Base-by-base conservation (phyloP, 2,113 vertebrate genomes). In the Perccottus glenii region DNA sequence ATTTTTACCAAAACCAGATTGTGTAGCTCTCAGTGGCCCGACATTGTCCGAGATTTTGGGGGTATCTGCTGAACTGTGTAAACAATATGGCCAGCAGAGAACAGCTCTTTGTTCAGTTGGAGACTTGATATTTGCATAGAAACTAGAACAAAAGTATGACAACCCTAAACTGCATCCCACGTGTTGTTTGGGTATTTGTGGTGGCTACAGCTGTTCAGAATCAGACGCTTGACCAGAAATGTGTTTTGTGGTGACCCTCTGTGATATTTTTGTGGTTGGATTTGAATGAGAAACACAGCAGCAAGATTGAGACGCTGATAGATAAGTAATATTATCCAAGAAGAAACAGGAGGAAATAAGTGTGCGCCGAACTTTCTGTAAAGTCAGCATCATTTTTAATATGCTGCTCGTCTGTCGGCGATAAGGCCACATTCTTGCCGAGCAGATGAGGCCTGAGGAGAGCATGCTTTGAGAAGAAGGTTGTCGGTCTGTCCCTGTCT, bases 181-280 rank as follows among this genome's bases (percentile, higher is more conserved):
- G 36, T 55, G 52, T 38, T 55, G 52, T 55, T 55, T 55, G 12
- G 33, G n/a, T 55, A 55, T 55, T 55, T 38, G 52, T 33, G 33
- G 52, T 6, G 12, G 8, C 35, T 55, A 9, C 52, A 55, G 33
- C 52, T 55, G 52, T 38, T 55, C 52, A 55, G 52, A 55, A 55
- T 55, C 52, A 55, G 35, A 36, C 7, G n/a, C 52, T 55, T 12
- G 52, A 12, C 6, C 5, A 12, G 33, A 40, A 55, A 38, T 36
- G 52, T 55, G 52, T 55, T 55, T 55, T 55, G 52, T n/a, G 52
- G 52, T 38, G 33, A 15, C 33, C 35, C 33, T 55, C 52, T 55
- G 12, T 15, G 33, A 38, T 55, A 38, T 33, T 36, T 3, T 55
- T 55, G 52, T 15, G 52, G 52, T 55, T 15, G 52, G 4, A 55